Evolutionary conservation across 2,888 invertebrate genomes (phyloP).

Genomic region (Anthrax anthrax): DNA sequence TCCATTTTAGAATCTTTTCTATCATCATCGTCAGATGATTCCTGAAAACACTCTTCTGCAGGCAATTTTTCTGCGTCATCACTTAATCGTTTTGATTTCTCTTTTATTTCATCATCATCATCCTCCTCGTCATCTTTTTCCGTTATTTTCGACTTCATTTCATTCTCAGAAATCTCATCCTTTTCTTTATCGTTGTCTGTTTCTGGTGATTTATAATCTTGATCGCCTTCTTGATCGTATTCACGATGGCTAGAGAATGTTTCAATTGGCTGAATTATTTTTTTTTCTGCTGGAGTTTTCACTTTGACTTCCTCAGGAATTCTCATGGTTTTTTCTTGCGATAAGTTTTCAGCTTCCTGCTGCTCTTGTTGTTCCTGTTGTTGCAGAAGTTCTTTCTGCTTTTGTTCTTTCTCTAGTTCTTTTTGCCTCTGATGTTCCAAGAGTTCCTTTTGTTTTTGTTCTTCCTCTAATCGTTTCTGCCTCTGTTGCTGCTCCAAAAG

Average conservation of each 20-base stretch:
- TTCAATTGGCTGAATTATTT: background rate
- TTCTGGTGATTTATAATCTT: background rate
- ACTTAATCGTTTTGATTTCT: conserved; percentile 16
- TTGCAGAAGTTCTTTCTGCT: background rate
- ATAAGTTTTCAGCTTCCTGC: background rate
- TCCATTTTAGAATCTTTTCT: too few relatives aligned
- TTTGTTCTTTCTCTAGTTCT: too few relatives aligned
- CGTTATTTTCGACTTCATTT: background rate
- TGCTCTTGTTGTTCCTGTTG: background rate
- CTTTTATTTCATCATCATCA: conserved; percentile 16
- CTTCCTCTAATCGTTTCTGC: too few relatives aligned
- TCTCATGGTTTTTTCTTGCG: background rate
- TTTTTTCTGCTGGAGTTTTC: background rate
- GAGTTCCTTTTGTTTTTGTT: too few relatives aligned
- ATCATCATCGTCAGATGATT: conserved; percentile 19
- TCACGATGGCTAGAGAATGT: background rate
- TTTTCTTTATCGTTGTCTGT: background rate
- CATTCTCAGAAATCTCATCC: background rate
- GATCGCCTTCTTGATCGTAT: background rate
- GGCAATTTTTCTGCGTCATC: too few relatives aligned
- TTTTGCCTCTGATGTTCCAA: too few relatives aligned
- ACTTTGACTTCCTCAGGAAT: background rate
- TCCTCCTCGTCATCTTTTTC: background rate
- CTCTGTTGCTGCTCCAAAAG: too few relatives aligned
- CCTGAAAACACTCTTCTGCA: background rate